Evolutionary conservation across 2,888 invertebrate genomes (phyloP).

Genomic region (Lasioglossum oenotherae): DNA sequence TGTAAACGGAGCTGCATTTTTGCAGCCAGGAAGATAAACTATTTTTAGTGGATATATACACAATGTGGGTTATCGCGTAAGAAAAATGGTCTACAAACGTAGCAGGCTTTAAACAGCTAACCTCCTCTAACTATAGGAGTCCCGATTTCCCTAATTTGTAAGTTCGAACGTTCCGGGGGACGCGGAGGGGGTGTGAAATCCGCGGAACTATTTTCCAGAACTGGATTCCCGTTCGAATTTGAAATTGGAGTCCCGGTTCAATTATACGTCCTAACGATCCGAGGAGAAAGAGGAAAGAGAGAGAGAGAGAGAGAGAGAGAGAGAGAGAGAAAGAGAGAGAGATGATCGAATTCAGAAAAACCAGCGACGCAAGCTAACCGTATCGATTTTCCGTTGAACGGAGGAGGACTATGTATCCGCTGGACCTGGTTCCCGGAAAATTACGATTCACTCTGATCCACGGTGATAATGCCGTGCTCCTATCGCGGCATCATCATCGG

Average conservation of each 20-base stretch:
- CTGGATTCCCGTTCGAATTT: not conserved
- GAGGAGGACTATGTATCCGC: constrained; percentile 15
- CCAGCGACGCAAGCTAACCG: constrained; percentile 15
- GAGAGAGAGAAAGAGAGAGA: too few relatives aligned
- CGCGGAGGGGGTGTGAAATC: not conserved
- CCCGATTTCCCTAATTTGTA: not conserved
- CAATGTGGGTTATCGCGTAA: not conserved
- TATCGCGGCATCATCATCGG: constrained; percentile 42
- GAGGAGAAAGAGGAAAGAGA: not conserved
- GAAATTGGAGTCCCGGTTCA: not conserved
- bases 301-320: too few relatives aligned
- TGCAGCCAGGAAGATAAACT: not conserved
- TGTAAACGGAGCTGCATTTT: not conserved
- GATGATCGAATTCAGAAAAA: constrained; percentile 21
- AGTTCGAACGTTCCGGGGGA: not conserved
- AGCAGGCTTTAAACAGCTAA: not conserved
- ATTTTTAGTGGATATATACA: not conserved
- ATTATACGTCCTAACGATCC: not conserved
- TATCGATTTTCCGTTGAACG: constrained; percentile 46
- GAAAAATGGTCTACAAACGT: not conserved
- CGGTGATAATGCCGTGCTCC: constrained; percentile 47
- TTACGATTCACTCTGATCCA: constrained; percentile 56
- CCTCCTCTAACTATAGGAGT: not conserved
- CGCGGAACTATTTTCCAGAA: not conserved
- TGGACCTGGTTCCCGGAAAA: constrained; percentile 42